Evolutionary conservation across 2,113 vertebrate species (phyloP).

Genomic region (Ivindomyrus marchei): DNA sequence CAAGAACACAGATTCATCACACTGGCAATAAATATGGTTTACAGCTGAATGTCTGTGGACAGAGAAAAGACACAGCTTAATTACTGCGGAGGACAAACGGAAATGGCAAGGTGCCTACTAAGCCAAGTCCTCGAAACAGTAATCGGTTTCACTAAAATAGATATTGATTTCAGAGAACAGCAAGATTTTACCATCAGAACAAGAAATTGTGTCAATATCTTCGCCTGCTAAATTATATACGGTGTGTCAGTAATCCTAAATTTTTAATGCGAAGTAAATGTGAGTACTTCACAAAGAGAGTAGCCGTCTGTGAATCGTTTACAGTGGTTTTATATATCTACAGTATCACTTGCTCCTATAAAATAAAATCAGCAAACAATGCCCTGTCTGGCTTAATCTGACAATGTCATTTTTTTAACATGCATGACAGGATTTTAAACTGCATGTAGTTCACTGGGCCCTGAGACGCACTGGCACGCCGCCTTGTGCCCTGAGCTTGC

Average conservation of each 20-base stretch:
- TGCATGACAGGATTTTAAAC: background rate
- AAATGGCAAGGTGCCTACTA: background rate
- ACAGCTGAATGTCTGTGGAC: background rate
- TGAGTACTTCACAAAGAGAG: background rate
- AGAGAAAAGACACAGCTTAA: background rate
- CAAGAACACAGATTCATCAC: background rate
- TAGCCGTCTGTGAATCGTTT: background rate
- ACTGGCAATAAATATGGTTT: background rate
- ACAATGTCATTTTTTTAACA: background rate
- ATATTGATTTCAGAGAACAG: background rate
- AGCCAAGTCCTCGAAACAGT: background rate
- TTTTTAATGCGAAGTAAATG: background rate
- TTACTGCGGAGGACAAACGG: background rate
- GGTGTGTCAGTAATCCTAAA: background rate
- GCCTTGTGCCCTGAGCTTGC: background rate
- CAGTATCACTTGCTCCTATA: background rate
- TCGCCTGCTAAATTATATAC: background rate
- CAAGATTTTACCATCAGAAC: background rate
- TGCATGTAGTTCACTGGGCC: background rate
- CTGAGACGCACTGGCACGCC: background rate
- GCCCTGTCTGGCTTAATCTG: background rate
- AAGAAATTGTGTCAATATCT: background rate
- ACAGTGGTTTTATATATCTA: background rate
- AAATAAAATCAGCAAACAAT: background rate
- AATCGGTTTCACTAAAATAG: background rate